A percentile compares a stretch with the other conserved stretches of the same genome.
Evolutionary conservation across 2,113 vertebrate species (phyloP).

Genomic region (Oreotrochilus melanogaster): DNA sequence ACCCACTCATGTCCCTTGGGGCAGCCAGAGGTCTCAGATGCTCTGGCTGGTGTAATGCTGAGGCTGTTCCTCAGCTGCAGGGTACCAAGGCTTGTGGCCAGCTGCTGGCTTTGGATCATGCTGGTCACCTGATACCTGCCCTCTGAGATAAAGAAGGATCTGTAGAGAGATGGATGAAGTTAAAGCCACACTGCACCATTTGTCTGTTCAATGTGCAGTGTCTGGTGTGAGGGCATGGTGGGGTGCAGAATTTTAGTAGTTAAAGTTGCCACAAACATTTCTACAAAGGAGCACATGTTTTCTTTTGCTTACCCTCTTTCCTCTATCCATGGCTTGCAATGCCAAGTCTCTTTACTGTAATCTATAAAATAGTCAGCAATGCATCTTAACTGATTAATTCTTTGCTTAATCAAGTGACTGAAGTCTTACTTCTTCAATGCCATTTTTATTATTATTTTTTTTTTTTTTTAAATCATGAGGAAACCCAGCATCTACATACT

Average conservation of each 20-base stretch:
- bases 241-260: neutral
- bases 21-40: neutral
- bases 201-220: neutral
- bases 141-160: neutral
- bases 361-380: neutral
- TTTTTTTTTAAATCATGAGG: neutral
- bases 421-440: neutral
- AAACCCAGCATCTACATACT: neutral
- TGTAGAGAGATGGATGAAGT: neutral
- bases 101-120: neutral
- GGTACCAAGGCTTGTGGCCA: neutral
- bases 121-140: neutral
- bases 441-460: neutral
- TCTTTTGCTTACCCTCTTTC: neutral
- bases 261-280: neutral
- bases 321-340: neutral
- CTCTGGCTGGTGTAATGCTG: neutral
- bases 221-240: neutral
- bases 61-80: rapidly evolving
- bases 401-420: neutral
- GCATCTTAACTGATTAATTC: neutral
- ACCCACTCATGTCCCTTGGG: rapidly evolving
- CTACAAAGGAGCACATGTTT: rapidly evolving
- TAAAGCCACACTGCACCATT: neutral
- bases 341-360: neutral